A percentile compares a stretch with the other conserved stretches of the same genome.
Conservation (phyloP, 2,888 invertebrate species). For the Punctoribates punctum region DNA sequence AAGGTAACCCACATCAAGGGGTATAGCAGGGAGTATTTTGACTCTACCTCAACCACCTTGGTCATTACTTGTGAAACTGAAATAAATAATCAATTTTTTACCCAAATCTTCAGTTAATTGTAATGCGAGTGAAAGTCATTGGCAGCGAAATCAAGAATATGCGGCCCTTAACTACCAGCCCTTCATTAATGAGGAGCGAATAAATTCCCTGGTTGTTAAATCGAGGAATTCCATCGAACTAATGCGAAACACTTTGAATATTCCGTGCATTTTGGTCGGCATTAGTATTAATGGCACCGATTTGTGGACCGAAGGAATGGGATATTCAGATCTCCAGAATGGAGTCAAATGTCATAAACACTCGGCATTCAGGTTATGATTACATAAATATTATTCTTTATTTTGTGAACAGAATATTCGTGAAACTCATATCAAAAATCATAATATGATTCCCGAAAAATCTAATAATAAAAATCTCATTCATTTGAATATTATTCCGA, state of each 20-base stretch:
- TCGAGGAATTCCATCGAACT: not conserved
- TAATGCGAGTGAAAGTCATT: not conserved
- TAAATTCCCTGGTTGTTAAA: not conserved
- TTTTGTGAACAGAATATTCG: slow-evolving; percentile 49
- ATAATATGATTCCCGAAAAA: too few relatives aligned
- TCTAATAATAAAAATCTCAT: not conserved
- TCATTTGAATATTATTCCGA: not conserved
- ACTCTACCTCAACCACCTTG: too few relatives aligned
- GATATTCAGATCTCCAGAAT: slow-evolving; percentile 60
- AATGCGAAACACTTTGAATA: not conserved
- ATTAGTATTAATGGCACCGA: slow-evolving; percentile 56
- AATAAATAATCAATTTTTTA: not conserved
- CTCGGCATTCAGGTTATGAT: slow-evolving; percentile 48
- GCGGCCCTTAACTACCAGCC: slow-evolving; percentile 12
- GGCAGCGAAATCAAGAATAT: not conserved
- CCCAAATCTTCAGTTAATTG: not conserved
- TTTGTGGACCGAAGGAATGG: slow-evolving; percentile 57
- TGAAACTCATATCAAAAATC: not conserved
- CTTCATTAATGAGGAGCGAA: not conserved
- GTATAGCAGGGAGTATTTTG: too few relatives aligned
- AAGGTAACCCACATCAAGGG: too few relatives aligned
- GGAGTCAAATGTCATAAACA: slow-evolving; percentile 54
- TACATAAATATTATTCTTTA: not conserved
- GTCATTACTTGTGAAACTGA: too few relatives aligned
- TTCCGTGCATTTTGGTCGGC: slow-evolving; percentile 56